Evolutionary conservation across 2,113 vertebrate genomes (phyloP), one percentile per base, ranked within the genome.

Genomic region (Petaurus breviceps): DNA sequence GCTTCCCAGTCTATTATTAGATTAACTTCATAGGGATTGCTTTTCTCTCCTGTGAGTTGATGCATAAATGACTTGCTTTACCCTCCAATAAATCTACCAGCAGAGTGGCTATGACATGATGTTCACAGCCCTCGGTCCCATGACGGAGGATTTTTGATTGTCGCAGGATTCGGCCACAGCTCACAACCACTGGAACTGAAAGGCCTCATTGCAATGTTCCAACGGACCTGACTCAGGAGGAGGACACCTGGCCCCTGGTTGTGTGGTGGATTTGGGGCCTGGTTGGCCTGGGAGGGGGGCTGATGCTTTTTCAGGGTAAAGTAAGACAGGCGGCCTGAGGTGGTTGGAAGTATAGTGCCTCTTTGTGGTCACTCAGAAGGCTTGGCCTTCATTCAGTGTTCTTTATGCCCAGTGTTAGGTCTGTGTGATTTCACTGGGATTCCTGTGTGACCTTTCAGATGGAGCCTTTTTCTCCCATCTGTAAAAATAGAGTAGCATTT

Each of bases 51-150:
- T 98, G 98, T 98, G 98, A 98, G 96, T 98, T 98, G 98, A 98
- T 98, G 98, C 98, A 98, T 98, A 99, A 99, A 98, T 98, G 98
- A 99, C 98, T 98, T 98, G 98, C 97, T 98, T 98, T 99, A 98
- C 98, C 98, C 98, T 98, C 97, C 98, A 98, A 98, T 99, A 99
- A 99, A 99, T 99, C 98, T 99, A 98, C 98, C 98, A 97, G 97
- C 96, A 98, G 98, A 98, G 96, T 98, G 97, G 96, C 98, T 98
- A 77, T 98, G 98, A 98, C 98, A 98, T 97, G 98, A 98, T 98
- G 98, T 98, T 98, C 98, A 95, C 98, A 98, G 96, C 96, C 97
- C 95, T 98, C 97, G 95, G 96, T 98, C 98, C 98, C 98, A 98
- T 97, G 98, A 98, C 98, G 98, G 98, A 98, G 98, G 98, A 98